A percentile compares a stretch with the other conserved stretches of the same genome.
phyloP scores from a whole-genome alignment of 2,113 vertebrate genomes.

The Zapus hudsonius region DNA sequence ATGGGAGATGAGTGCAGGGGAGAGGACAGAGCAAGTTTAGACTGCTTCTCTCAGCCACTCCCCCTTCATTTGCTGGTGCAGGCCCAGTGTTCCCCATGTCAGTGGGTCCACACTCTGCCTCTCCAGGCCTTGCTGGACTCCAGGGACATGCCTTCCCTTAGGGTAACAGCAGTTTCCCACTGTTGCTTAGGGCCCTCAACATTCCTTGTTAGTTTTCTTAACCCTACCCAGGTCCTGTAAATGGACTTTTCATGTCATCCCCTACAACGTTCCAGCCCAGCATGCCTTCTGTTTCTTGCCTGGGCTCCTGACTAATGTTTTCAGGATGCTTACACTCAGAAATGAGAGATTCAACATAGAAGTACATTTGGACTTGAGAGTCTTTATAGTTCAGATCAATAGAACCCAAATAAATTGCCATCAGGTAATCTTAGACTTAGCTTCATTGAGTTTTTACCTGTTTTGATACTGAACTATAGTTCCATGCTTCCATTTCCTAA shows the following conservation, averaged over 20 bases:
- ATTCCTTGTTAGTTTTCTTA: background rate
- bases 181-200: background rate
- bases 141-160: background rate
- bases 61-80: background rate
- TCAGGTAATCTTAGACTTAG: background rate
- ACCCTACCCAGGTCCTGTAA: background rate
- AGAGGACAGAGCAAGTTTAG: background rate
- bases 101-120: background rate
- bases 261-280: background rate
- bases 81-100: background rate
- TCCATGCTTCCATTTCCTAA: background rate
- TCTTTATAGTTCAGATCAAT: constrained; percentile 37
- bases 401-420: background rate
- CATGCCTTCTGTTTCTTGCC: background rate
- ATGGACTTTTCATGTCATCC: background rate
- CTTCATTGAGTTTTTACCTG: constrained; percentile 1
- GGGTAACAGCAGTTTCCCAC: background rate
- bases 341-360: constrained; percentile 16
- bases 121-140: background rate
- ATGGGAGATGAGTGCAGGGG: background rate
- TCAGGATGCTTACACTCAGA: constrained; percentile 37
- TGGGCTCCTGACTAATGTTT: background rate
- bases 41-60: background rate
- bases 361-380: background rate
- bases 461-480: background rate